Conservation (phyloP, 2,797 vertebrate species). For the Muraenolepis orangiensis region DNA sequence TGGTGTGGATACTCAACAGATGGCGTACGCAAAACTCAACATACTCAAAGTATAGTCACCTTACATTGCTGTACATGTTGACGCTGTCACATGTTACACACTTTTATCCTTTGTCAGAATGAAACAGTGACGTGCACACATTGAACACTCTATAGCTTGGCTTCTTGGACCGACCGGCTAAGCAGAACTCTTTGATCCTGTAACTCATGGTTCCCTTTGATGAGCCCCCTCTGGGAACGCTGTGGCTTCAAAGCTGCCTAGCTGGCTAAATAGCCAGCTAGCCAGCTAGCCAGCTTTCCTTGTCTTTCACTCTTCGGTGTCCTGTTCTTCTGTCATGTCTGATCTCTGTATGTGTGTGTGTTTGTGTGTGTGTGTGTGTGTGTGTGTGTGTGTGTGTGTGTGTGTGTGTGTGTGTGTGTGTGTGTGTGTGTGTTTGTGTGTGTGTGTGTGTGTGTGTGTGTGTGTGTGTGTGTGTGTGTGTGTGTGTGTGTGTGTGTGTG, state of each 20-base stretch:
- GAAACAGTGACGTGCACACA: not conserved
- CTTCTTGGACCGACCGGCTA: slow-evolving; percentile 13
- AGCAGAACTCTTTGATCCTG: slow-evolving; percentile 26
- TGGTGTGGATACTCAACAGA: not conserved
- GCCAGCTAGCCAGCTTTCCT: not conserved
- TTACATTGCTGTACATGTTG: not conserved
- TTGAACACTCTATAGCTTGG: not conserved
- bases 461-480: too few species aligned
- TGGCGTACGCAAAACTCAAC: not conserved
- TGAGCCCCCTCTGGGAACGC: slow-evolving; percentile 13
- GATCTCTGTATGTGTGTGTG: not conserved
- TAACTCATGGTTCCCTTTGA: slow-evolving; percentile 47
- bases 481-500: too few species aligned
- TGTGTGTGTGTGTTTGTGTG: not conserved
- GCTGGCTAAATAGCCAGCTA: not conserved
- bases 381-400: not conserved
- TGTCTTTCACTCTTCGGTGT: not conserved
- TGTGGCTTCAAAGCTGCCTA: not conserved
- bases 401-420: too few species aligned
- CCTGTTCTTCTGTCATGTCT: not conserved
- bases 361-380: too few species aligned
- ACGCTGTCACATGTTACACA: too few species aligned
- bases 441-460: too few species aligned
- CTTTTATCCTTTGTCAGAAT: not conserved
- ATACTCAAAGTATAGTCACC: not conserved